These are phyloP conservation scores for Hystrix brachyura DNA, from an alignment of 2,113 vertebrate species.

Conservation along the genomic window DNA sequence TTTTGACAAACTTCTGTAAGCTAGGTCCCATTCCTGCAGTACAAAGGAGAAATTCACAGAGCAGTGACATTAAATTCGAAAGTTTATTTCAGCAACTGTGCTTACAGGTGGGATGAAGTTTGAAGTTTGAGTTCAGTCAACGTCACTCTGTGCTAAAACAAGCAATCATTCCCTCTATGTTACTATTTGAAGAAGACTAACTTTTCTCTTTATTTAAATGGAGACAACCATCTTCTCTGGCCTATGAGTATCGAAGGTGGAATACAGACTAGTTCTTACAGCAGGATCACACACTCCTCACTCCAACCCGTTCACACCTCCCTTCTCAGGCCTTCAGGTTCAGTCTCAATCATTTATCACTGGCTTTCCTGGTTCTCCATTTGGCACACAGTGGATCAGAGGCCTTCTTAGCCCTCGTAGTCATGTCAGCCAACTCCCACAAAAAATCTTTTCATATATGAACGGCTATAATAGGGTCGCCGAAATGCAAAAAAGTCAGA, in stretches of 20 bases:
- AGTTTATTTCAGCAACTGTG: background rate
- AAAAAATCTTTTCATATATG: background rate
- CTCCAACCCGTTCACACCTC: background rate
- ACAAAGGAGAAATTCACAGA: background rate
- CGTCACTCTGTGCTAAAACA: background rate
- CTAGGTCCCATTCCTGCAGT: background rate
- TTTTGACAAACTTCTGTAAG: background rate
- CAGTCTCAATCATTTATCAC: background rate
- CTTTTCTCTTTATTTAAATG: background rate
- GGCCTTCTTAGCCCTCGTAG: background rate
- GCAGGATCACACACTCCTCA: background rate
- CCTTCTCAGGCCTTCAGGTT: background rate
- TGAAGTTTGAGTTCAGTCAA: constrained; percentile 36
- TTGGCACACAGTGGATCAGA: background rate
- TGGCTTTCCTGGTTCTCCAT: background rate
- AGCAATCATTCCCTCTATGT: background rate
- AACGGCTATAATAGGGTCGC: background rate
- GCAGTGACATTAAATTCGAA: background rate
- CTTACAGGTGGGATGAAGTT: background rate
- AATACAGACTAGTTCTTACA: background rate
- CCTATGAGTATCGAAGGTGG: background rate
- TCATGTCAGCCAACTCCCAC: background rate
- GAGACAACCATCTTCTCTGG: background rate
- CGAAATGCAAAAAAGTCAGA: background rate
- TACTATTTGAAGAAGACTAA: background rate